Evolutionary conservation across 2,797 vertebrate species (phyloP), one percentile per base, ranked within the genome.

Genomic region (Craterocephalus amniculus): DNA sequence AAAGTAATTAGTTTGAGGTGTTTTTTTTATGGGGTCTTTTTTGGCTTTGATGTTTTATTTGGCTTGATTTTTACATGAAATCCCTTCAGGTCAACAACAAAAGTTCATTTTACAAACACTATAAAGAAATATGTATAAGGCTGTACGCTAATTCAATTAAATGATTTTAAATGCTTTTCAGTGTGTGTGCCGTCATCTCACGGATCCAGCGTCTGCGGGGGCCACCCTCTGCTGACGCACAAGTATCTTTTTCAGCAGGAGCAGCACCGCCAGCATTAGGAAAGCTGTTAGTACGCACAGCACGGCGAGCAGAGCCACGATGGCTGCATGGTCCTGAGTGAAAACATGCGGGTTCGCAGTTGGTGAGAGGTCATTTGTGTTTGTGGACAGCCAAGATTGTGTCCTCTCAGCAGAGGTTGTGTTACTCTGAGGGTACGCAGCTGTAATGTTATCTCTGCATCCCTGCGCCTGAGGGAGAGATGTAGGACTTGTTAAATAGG

Each of bases 221-320:
- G 87, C 92, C 64, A 95, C 92, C 67, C 90, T 92, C 80, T 91
- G 92, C 63, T 91, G 92, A 54, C 34, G 86, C 58, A 79, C 12
- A 0, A 94, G 70, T 1, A 92, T 29, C n/a, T 83, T 88, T 83
- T 90, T 94, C 56, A 95, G 74, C 2, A 94, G 52, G 0, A 93
- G 13, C 9, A 94, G 74, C 68, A 93, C 84, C 4, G 80, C 78
- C 24, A 94, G 26, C 62, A 91, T 79, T 11, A 95, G 52, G 0
- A 94, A 58, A 55, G 45, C 71, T 9, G 93, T 87, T 36, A 95
- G 72, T 0, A 89, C 82, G 59, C 93, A 95, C 1, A 95, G 52
- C 31, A 91, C 54, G 29, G 86, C 57, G 0, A 95, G 90, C 67
- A 95, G 68, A 1, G 87, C 74, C 24, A 92, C 26, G 29, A 94